Evolutionary conservation across 2,888 invertebrate genomes (phyloP), one percentile per base, ranked within the genome.

Genomic region (Caradrina kadenii): DNA sequence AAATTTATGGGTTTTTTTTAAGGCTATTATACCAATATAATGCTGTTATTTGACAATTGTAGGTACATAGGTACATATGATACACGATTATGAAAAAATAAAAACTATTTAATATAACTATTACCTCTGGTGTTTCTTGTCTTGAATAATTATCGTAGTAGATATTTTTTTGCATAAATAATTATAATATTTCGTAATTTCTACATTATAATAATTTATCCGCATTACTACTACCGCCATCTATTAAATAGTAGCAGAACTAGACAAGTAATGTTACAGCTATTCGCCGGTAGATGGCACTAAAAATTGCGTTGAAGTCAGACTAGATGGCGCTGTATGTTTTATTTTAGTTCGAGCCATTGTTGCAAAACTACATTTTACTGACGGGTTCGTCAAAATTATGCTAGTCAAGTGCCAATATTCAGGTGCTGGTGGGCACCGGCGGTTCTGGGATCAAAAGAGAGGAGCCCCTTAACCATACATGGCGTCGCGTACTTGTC

Each of bases 241-340:
- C 79, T 76, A 0, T n/a, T 48, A 35, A 8, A 4, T 2, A 76
- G 45, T 62, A 69, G 59, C 48, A 13, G 21, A 66, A 76, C 58
- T 62, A 69, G 53, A 26, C 0, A 7, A 6, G 59, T 0, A 11
- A 13, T 4, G 0, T 17, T 26, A 19, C 17, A 1, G 10, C 61
- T 39, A 59, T 15, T 62, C 2, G 7, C 10, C 53, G 22, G 21
- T 13, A 78, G 73, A 63, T 61, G 54, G 31, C 73, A 26, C 19
- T 13, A 6, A 15, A 3, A 53, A 39, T 15, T 78, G 60, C 21
- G 22, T 50, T 1, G 22, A 26, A 26, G 21, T 26, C 49, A 8
- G 1, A 2, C 15, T 78, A 78, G 76, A 68, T 76, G 76, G 68
- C 69, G 79, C 56, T 61, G 17, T n/a, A 52, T 5, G 26, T 19